Conservation (phyloP, 2,113 vertebrate species). For the Amazona guildingii region DNA sequence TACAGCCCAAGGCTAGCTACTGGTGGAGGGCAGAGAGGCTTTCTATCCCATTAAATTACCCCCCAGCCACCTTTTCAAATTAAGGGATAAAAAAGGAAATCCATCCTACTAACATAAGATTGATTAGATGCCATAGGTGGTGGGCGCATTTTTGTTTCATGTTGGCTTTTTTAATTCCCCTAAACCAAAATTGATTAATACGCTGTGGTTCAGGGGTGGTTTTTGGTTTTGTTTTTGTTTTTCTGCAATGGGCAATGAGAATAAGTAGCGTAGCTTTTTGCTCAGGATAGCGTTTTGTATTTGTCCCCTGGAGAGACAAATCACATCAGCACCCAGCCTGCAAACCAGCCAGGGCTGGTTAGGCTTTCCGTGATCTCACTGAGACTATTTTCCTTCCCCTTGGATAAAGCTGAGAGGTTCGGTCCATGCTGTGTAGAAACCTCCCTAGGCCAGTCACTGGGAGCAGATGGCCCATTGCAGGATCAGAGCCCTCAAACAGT, state of each 20-base stretch:
- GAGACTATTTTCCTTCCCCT: neutral
- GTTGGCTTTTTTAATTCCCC: neutral
- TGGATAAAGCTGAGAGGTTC: neutral
- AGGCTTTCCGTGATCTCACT: neutral
- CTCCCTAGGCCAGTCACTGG: neutral
- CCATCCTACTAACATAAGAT: slow-evolving; percentile 49
- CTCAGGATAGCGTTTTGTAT: neutral
- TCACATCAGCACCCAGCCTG: neutral
- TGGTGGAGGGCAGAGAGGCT: neutral
- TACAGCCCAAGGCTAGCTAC: neutral
- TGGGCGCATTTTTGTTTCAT: neutral
- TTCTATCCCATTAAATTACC: neutral
- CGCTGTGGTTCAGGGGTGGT: neutral
- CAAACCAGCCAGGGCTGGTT: neutral
- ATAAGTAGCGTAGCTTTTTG: neutral
- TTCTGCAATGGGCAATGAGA: neutral
- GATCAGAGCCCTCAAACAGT: neutral
- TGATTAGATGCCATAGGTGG: slow-evolving; percentile 42
- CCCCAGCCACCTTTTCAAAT: slow-evolving; percentile 28
- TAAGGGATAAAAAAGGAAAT: slow-evolving; percentile 44
- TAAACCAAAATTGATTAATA: slow-evolving; percentile 24
- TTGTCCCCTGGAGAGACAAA: neutral
- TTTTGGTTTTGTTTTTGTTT: neutral
- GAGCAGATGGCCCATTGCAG: neutral
- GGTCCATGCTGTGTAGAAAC: neutral